These are phyloP conservation scores for Equus quagga DNA, from an alignment of 2,113 vertebrate genomes.

Conservation along the genomic window DNA sequence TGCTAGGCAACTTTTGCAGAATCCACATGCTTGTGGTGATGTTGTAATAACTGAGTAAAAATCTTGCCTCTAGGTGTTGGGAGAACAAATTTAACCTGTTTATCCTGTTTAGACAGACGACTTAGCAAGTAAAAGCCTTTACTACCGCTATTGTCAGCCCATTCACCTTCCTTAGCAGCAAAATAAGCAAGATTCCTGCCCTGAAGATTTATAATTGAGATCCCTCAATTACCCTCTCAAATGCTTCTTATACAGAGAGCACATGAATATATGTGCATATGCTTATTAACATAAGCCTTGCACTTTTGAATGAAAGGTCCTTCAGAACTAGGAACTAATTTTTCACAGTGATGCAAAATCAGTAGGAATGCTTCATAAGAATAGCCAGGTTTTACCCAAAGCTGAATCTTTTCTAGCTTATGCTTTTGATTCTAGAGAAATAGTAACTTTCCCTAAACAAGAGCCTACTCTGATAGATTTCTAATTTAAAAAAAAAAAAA, in stretches of 20 bases:
- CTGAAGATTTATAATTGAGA: conserved; percentile 46
- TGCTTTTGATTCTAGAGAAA: conserved; percentile 30
- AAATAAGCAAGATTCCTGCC: conserved; percentile 27
- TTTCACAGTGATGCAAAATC: conserved; percentile 25
- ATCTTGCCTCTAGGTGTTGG: conserved; percentile 1
- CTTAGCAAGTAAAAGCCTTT: conserved; percentile 40
- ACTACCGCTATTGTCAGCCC: background rate
- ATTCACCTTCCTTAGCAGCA: conserved; percentile 30
- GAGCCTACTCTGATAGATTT: background rate
- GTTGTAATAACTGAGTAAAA: conserved; percentile 68
- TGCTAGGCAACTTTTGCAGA: conserved; percentile 76
- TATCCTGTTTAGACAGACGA: conserved; percentile 52
- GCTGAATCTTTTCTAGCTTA: conserved; percentile 30
- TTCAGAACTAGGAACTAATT: background rate
- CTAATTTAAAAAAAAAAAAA: background rate
- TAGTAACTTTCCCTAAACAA: conserved; percentile 53
- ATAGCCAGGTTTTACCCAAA: conserved; percentile 39
- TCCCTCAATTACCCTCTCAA: conserved; percentile 24
- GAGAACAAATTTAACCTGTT: conserved; percentile 64
- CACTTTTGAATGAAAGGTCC: conserved; percentile 9
- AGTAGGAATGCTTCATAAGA: conserved; percentile 12
- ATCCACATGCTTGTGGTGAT: conserved; percentile 59
- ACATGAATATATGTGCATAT: background rate
- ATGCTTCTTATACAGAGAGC: background rate
- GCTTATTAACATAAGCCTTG: background rate